Evolutionary conservation across 2,797 vertebrate species (phyloP).

Genomic region (Odontamblyopus rebecca): DNA sequence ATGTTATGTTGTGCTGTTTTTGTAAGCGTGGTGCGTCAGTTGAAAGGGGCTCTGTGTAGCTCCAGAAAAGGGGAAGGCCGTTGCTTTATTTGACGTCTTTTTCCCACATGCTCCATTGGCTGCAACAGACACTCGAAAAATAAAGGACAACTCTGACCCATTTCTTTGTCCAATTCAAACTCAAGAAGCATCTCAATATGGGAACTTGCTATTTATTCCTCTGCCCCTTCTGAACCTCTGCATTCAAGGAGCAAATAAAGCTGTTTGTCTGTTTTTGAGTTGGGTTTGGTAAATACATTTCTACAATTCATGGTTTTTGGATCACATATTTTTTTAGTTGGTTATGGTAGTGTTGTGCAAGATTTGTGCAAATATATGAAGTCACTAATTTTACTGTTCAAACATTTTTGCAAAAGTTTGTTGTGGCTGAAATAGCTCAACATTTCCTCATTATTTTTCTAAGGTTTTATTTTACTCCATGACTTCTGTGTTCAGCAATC

Average conservation of each 20-base stretch:
- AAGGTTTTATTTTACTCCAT: neutral
- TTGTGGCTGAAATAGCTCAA: neutral
- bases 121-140: constrained; percentile 69
- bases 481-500: neutral
- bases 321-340: constrained; percentile 23
- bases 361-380: neutral
- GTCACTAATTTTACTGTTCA: neutral
- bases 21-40: constrained; percentile 74
- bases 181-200: constrained; percentile 60
- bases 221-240: constrained; percentile 56
- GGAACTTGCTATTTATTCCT: constrained; percentile 63
- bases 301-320: constrained; percentile 53
- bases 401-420: neutral
- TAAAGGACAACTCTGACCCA: constrained; percentile 66
- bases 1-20: constrained; percentile 81
- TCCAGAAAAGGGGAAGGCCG: constrained; percentile 65
- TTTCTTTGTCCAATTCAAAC: constrained; percentile 20
- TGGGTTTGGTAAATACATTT: constrained; percentile 47
- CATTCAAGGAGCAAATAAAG: constrained; percentile 52
- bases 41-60: constrained; percentile 75
- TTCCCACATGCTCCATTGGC: constrained; percentile 83
- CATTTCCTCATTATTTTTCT: neutral
- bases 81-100: constrained; percentile 76
- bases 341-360: constrained; percentile 14
- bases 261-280: constrained; percentile 48